These are phyloP conservation scores for Apaloderma vittatum DNA, from an alignment of 2,113 vertebrate genomes.

Conservation along the genomic window DNA sequence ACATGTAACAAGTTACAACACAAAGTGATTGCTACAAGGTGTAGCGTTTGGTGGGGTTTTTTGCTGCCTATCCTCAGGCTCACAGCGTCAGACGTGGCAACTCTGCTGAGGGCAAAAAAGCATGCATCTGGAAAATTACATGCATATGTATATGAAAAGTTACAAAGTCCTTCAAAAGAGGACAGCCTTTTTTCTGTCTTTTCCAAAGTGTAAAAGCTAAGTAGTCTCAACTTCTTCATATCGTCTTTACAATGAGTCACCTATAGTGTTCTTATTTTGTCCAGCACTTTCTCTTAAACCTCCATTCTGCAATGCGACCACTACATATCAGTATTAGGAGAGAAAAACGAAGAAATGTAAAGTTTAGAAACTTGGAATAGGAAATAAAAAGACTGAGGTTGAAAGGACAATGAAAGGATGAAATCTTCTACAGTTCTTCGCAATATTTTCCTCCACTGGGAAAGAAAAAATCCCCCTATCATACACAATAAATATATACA, in stretches of 20 bases:
- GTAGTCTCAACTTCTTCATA: background rate
- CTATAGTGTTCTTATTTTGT: background rate
- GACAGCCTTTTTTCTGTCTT: background rate
- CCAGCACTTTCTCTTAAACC: background rate
- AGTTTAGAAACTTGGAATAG: background rate
- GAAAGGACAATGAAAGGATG: background rate
- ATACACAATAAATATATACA: background rate
- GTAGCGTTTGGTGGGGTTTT: background rate
- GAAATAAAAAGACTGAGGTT: background rate
- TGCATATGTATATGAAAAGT: background rate
- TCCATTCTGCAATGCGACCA: background rate
- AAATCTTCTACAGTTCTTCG: background rate
- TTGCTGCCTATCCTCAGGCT: background rate
- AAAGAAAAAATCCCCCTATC: background rate
- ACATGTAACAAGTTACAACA: background rate
- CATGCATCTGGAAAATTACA: background rate
- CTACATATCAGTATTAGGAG: background rate
- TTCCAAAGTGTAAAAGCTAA: background rate
- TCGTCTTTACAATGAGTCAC: background rate
- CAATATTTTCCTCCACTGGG: background rate
- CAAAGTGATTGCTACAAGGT: background rate
- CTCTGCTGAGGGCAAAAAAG: background rate
- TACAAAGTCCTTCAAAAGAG: background rate
- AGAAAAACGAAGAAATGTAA: background rate
- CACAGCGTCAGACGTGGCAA: background rate